Evolutionary conservation across 2,797 vertebrate species (phyloP).

Genomic region (Halcyon badia): DNA sequence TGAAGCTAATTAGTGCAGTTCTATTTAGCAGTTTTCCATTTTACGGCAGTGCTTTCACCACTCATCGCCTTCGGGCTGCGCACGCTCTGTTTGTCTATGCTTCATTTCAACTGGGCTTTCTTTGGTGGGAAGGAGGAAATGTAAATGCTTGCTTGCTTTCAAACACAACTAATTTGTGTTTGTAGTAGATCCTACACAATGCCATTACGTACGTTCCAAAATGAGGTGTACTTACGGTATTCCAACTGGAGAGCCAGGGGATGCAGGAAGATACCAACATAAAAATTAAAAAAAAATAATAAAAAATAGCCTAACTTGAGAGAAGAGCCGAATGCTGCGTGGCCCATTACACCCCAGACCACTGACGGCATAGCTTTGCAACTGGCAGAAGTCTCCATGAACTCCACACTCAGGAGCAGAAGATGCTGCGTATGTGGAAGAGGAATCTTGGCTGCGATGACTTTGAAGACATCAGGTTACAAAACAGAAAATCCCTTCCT

Average conservation of each 20-base stretch:
- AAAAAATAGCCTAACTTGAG: background rate
- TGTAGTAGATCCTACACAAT: background rate
- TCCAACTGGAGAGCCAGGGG: fast-evolving
- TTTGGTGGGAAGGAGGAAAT: background rate
- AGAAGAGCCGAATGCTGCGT: fast-evolving
- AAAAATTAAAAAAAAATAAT: background rate
- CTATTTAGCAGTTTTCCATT: background rate
- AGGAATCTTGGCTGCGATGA: background rate
- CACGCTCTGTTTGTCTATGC: background rate
- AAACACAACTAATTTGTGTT: background rate
- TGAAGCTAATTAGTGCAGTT: background rate
- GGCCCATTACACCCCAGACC: background rate
- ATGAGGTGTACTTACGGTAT: background rate
- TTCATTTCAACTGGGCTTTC: background rate
- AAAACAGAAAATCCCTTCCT: constrained; percentile 18
- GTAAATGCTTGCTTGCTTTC: background rate
- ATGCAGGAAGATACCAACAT: background rate
- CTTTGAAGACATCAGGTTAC: background rate
- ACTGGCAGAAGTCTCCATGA: background rate
- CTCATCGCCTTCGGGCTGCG: background rate
- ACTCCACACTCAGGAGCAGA: background rate
- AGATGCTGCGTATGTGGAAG: background rate
- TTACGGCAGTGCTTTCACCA: background rate
- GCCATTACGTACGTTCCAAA: background rate
- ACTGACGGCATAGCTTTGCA: background rate